A percentile compares a stretch with the other conserved stretches of the same genome.
Conservation (phyloP, 1,140 invertebrate genomes). For the Tenebrio molitor region DNA sequence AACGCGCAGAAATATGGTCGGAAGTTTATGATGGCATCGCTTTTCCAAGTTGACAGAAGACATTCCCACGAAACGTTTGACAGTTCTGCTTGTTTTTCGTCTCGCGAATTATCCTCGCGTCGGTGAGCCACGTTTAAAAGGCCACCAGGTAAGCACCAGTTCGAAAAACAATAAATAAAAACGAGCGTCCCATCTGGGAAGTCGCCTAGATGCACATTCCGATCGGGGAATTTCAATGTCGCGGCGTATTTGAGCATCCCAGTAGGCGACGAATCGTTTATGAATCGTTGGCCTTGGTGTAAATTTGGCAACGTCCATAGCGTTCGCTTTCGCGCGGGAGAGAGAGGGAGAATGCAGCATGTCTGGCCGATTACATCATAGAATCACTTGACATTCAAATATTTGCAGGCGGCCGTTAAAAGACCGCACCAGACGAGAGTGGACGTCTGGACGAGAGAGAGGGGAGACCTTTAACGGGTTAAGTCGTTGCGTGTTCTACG, state of each 20-base stretch:
- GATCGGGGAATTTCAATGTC: background rate
- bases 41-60: too few species aligned
- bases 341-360: conserved; percentile 22
- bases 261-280: conserved; percentile 1
- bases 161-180: background rate
- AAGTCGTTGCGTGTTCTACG: conserved; percentile 34
- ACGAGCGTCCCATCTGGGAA: background rate
- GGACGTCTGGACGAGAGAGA: too few species aligned
- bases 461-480: conserved; percentile 14
- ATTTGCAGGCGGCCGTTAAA: conserved; percentile 25
- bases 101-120: too few species aligned
- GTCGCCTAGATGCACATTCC: conserved; percentile 15
- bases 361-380: conserved; percentile 38
- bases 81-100: too few species aligned
- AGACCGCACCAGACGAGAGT: conserved; percentile 12
- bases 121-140: too few species aligned
- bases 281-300: conserved; percentile 17
- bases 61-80: too few species aligned
- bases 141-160: background rate
- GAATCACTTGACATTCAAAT: conserved; percentile 38
- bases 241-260: conserved; percentile 4
- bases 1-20: too few species aligned
- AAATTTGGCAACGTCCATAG: conserved; percentile 30
- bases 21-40: too few species aligned
- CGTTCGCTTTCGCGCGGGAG: conserved; percentile 8